Conservation (phyloP, 2,888 invertebrate species). For the Sarcophaga subvicina region DNA sequence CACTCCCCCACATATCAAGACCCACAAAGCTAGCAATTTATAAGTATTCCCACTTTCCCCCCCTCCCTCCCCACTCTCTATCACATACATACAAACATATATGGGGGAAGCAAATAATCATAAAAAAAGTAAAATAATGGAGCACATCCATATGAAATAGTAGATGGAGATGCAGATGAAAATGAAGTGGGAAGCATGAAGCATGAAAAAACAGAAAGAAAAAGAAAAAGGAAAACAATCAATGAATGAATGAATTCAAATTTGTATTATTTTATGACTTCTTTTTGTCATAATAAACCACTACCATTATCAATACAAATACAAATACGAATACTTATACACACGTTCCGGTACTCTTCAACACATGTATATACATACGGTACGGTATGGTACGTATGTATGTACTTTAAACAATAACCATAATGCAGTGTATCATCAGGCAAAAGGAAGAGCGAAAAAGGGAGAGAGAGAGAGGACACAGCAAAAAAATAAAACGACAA, state of each 20-base stretch:
- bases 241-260: constrained; percentile 60
- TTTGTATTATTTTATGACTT: constrained; percentile 59
- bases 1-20: neutral
- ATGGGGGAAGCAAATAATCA: constrained; percentile 8
- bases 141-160: neutral
- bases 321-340: neutral
- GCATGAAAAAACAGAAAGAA: neutral
- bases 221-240: neutral
- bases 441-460: neutral
- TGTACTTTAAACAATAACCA: no score
- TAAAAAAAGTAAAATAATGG: constrained; percentile 34
- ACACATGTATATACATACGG: neutral
- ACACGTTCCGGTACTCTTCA: neutral
- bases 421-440: no score
- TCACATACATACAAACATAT: neutral
- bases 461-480: neutral
- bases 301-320: constrained; percentile 11
- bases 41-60: neutral
- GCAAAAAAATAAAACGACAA: neutral
- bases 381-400: neutral
- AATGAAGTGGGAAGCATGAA: neutral
- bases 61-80: neutral
- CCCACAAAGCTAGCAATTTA: neutral
- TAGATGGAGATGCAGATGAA: neutral
- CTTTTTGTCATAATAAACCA: constrained; percentile 38